These are phyloP conservation scores for Sus cebifrons DNA, from an alignment of 2,797 vertebrate species.

Conservation along the genomic window DNA sequence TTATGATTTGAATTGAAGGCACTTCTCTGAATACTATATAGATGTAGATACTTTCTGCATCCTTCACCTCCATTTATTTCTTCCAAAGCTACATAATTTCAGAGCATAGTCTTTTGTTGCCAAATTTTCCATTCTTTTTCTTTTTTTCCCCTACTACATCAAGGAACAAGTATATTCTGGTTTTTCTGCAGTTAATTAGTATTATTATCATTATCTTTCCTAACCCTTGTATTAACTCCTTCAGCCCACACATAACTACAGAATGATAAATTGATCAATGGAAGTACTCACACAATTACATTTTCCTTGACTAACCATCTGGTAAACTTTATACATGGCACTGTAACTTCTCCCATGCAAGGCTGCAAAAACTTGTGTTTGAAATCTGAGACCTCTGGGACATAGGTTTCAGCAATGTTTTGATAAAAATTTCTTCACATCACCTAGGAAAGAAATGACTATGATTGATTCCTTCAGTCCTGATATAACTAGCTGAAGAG, in stretches of 20 bases:
- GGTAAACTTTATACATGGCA: conserved; percentile 27
- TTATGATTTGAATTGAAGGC: conserved; percentile 69
- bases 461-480: background rate
- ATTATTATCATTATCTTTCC: conserved; percentile 10
- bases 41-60: conserved; percentile 58
- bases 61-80: conserved; percentile 59
- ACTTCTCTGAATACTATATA: conserved; percentile 17
- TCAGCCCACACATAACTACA: conserved; percentile 34
- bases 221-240: background rate
- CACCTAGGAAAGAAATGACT: background rate
- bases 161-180: background rate
- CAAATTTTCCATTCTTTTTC: background rate
- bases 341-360: conserved; percentile 13
- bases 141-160: background rate
- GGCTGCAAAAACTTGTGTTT: conserved; percentile 50
- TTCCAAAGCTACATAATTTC: conserved; percentile 45
- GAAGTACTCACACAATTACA: conserved; percentile 38
- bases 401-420: conserved; percentile 51
- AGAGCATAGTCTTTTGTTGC: conserved; percentile 21
- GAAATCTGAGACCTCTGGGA: conserved; percentile 33
- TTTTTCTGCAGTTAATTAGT: background rate
- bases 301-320: background rate
- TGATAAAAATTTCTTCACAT: conserved; percentile 25
- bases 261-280: background rate
- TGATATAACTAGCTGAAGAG: background rate